A percentile compares a stretch with the other conserved stretches of the same genome.
phyloP scores from a whole-genome alignment of 2,113 vertebrate species.

The Grus americana region DNA sequence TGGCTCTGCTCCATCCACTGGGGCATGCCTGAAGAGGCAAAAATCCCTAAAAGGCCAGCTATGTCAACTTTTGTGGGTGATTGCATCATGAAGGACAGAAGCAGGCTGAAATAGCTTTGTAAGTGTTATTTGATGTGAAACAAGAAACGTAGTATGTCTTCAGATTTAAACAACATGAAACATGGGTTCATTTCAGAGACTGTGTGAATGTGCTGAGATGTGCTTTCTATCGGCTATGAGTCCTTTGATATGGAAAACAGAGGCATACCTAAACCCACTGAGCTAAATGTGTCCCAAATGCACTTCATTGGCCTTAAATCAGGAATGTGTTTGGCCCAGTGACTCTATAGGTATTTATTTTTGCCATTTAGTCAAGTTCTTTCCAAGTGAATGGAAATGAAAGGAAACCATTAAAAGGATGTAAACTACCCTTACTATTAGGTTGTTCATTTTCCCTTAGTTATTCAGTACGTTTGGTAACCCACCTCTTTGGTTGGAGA shows the following conservation, averaged over 20 bases:
- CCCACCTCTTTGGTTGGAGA: neutral
- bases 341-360: neutral
- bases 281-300: neutral
- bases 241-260: neutral
- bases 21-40: neutral
- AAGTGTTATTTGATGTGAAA: neutral
- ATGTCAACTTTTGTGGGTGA: neutral
- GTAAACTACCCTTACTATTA: neutral
- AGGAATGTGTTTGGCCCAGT: neutral
- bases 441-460: neutral
- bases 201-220: neutral
- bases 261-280: neutral
- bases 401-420: neutral
- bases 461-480: neutral
- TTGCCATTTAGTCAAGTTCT: neutral
- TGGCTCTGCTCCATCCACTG: neutral
- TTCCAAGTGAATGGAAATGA: slow-evolving; percentile 22
- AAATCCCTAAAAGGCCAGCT: neutral
- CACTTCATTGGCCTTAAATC: neutral
- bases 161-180: neutral
- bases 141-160: neutral
- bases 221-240: neutral
- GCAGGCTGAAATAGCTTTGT: neutral
- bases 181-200: neutral
- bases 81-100: neutral